Evolutionary conservation across 2,888 invertebrate genomes (phyloP).

Genomic region (Nymphalis urticae): DNA sequence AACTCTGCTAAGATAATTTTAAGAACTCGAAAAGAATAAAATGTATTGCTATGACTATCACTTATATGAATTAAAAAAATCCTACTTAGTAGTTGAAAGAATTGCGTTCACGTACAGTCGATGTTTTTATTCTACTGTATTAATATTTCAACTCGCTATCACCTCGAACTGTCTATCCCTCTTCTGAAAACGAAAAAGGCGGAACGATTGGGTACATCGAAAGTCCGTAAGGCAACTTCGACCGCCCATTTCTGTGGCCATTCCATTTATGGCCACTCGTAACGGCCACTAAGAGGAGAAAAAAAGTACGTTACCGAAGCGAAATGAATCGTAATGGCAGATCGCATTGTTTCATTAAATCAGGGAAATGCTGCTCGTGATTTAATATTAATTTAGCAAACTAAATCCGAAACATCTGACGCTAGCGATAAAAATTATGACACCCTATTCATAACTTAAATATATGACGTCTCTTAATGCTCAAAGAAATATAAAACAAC

Average conservation of each 20-base stretch:
- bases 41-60: too few species aligned
- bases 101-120: slow-evolving; percentile 38
- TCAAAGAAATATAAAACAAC: neutral
- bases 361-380: slow-evolving; percentile 42
- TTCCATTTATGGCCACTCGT: slow-evolving; percentile 64
- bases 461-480: neutral
- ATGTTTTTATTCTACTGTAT: slow-evolving; percentile 41
- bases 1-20: neutral
- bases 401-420: slow-evolving; percentile 19
- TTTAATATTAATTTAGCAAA: slow-evolving; percentile 37
- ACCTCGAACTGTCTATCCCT: slow-evolving; percentile 45
- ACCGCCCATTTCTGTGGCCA: slow-evolving; percentile 56
- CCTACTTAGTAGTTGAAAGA: slow-evolving; percentile 11
- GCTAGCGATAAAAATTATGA: neutral
- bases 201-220: slow-evolving; percentile 51
- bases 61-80: neutral
- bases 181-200: slow-evolving; percentile 44
- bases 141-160: slow-evolving; percentile 49
- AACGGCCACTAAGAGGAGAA: slow-evolving; percentile 57
- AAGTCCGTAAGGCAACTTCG: slow-evolving; percentile 59
- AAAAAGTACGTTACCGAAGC: slow-evolving; percentile 54
- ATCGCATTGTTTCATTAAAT: slow-evolving; percentile 62
- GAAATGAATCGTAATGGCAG: slow-evolving; percentile 59
- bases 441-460: neutral
- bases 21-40: too few species aligned